Conservation (phyloP, 2,797 vertebrate species). For the Pteropus rufus region DNA sequence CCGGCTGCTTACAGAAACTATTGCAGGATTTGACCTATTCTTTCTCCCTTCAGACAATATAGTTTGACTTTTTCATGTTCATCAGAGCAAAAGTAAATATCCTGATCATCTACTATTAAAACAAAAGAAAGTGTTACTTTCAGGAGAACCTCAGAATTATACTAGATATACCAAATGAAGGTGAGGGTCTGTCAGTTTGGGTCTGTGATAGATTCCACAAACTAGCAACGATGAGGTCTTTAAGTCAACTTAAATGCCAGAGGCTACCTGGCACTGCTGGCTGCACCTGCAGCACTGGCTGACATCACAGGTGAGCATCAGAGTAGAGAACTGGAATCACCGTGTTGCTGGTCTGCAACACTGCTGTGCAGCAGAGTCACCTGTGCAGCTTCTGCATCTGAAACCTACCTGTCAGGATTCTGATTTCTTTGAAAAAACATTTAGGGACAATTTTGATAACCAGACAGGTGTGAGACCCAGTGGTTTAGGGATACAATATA, state of each 20-base stretch:
- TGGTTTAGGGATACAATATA: neutral
- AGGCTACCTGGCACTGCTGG: neutral
- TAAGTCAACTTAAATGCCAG: neutral
- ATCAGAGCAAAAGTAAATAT: neutral
- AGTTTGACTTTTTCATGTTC: neutral
- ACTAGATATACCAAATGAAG: neutral
- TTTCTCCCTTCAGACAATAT: neutral
- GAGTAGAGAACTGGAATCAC: neutral
- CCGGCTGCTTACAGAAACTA: fast-evolving
- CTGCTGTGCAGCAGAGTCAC: neutral
- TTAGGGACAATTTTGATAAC: neutral
- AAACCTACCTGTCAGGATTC: neutral
- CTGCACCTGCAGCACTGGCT: no score
- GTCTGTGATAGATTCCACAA: neutral
- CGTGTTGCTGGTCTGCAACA: neutral
- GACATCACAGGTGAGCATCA: neutral
- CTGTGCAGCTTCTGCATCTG: neutral
- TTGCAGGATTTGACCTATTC: neutral
- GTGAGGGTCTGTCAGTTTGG: neutral
- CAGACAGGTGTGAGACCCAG: neutral
- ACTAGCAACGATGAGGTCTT: neutral
- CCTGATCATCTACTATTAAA: neutral
- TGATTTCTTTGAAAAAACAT: neutral
- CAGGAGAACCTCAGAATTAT: neutral
- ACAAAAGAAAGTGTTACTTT: neutral